Evolutionary conservation across 1,140 invertebrate species (phyloP).

Genomic region (Pseudomyrmex sp.): DNA sequence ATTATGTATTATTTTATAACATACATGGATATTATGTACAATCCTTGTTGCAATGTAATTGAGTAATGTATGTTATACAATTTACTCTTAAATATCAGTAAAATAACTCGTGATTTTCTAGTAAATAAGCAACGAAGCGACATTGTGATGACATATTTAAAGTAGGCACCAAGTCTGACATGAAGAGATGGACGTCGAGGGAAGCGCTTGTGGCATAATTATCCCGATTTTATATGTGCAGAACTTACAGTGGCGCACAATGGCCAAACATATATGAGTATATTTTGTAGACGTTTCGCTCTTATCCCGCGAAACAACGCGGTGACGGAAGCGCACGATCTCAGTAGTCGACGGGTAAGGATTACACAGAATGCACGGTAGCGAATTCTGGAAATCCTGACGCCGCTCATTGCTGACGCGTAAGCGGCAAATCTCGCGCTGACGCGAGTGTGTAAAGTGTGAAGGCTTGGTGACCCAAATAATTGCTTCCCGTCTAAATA

Average conservation of each 20-base stretch:
- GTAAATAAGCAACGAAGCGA: not conserved
- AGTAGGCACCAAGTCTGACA: not conserved
- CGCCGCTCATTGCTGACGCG: constrained; percentile 30
- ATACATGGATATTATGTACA: not conserved
- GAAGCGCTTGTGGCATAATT: not conserved
- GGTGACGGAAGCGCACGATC: constrained; percentile 1
- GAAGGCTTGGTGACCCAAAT: constrained; percentile 29
- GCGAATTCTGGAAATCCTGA: constrained; percentile 60
- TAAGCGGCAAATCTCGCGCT: constrained; percentile 51
- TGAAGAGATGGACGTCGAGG: not conserved
- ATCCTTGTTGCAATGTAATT: not conserved
- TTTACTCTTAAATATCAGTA: not conserved
- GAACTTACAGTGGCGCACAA: not conserved
- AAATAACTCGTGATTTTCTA: not conserved
- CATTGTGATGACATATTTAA: not conserved
- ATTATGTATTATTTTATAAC: not conserved
- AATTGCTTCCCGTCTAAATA: constrained; percentile 52
- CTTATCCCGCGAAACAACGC: not conserved
- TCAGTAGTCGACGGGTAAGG: constrained; percentile 35
- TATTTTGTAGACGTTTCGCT: not conserved
- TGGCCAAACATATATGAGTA: constrained; percentile 10
- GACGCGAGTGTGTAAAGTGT: not conserved
- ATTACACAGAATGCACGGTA: constrained; percentile 62
- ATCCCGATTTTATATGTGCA: constrained; percentile 5
- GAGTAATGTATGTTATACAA: not conserved